Conservation (phyloP, 2,797 vertebrate species). For the Bradypodion ventrale region DNA sequence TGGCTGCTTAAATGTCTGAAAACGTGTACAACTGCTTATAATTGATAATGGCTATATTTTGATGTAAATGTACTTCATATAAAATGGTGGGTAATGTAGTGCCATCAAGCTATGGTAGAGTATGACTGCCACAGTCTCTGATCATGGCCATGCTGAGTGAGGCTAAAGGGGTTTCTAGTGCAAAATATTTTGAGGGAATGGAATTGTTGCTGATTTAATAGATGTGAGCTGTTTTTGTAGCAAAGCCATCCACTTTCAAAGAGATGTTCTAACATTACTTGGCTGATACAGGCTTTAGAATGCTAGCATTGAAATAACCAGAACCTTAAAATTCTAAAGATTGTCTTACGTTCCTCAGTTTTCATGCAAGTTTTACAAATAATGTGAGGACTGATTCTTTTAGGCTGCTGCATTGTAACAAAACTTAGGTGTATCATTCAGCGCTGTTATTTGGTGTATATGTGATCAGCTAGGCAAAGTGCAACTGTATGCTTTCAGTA, state of each 20-base stretch:
- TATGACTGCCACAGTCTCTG: not conserved
- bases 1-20: not conserved
- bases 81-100: not conserved
- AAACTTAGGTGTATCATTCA: not conserved
- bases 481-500: not conserved
- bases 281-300: not conserved
- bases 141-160: not conserved
- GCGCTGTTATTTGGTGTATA: too few species aligned
- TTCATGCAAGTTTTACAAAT: not conserved
- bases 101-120: not conserved
- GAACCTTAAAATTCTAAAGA: not conserved
- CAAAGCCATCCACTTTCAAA: not conserved
- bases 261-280: not conserved
- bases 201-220: not conserved
- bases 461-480: too few species aligned
- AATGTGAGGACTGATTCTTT: not conserved
- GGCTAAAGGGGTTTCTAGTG: not conserved
- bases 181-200: not conserved
- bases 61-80: not conserved
- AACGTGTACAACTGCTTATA: constrained; percentile 21
- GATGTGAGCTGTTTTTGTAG: not conserved
- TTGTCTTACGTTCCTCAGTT: not conserved
- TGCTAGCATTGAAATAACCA: not conserved
- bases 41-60: not conserved
- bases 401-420: not conserved